Evolutionary conservation across 2,888 invertebrate species (phyloP).

Genomic region (Protonemura montana): DNA sequence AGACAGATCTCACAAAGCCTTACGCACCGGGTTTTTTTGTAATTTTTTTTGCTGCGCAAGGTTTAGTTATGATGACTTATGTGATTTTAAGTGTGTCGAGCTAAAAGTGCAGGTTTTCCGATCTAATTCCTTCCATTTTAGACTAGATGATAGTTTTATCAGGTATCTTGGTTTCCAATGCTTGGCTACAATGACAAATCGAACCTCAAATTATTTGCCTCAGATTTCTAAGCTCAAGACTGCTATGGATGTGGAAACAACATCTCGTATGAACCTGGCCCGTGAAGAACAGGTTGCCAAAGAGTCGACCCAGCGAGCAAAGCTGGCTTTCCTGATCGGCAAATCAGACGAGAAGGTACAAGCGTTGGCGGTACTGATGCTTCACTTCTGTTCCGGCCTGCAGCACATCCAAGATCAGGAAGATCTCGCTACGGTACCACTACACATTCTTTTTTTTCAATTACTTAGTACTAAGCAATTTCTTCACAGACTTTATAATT

Average conservation of each 20-base stretch:
- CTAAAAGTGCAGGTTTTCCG: no score
- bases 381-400: slow-evolving; percentile 93
- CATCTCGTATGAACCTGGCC: slow-evolving; percentile 62
- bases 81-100: no score
- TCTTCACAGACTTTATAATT: background rate
- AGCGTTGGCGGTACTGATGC: slow-evolving; percentile 89
- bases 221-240: slow-evolving; percentile 79
- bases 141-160: background rate
- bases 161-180: background rate
- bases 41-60: no score
- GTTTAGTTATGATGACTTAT: no score
- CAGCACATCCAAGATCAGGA: slow-evolving; percentile 76
- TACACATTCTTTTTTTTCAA: background rate
- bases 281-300: slow-evolving; percentile 58
- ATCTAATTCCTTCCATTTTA: background rate
- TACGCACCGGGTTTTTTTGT: no score
- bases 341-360: slow-evolving; percentile 87
- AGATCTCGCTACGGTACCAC: slow-evolving; percentile 50
- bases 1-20: no score
- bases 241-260: slow-evolving; percentile 77
- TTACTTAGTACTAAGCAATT: background rate
- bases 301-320: slow-evolving; percentile 51
- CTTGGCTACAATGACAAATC: background rate
- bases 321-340: slow-evolving; percentile 57
- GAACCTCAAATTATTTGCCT: slow-evolving; percentile 41